A percentile compares a stretch with the other conserved stretches of the same genome.
Evolutionary conservation across 2,797 vertebrate species (phyloP).

Genomic region (Coregonus sp.): DNA sequence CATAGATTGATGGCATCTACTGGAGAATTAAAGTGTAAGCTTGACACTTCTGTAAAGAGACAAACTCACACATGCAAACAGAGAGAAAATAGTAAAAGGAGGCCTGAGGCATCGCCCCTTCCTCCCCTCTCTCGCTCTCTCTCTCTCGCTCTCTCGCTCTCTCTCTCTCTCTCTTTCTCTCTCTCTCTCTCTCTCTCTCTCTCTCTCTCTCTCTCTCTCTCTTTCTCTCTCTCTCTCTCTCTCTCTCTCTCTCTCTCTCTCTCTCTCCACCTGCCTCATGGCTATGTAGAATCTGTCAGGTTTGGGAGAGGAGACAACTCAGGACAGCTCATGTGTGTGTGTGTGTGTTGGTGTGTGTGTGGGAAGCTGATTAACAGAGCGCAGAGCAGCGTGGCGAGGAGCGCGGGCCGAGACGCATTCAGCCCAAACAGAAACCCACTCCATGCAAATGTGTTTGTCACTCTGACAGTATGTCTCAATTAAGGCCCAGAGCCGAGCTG

Average conservation of each 20-base stretch:
- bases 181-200: too few species aligned
- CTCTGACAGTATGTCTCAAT: constrained; percentile 98
- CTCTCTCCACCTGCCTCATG: constrained; percentile 61
- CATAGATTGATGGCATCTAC: too few species aligned
- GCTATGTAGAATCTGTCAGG: constrained; percentile 80
- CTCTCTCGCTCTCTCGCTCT: too few species aligned
- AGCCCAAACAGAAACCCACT: constrained; percentile 74
- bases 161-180: too few species aligned
- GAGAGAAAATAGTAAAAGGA: constrained; percentile 36
- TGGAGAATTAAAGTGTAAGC: background rate
- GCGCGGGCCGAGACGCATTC: constrained; percentile 3
- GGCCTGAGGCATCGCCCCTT: constrained; percentile 42
- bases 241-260: constrained; percentile 52
- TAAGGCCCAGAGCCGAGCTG: constrained; percentile 81
- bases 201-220: too few species aligned
- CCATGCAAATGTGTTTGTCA: constrained; percentile 98
- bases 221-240: constrained; percentile 28
- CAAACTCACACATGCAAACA: background rate
- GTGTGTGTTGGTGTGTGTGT: constrained; percentile 25
- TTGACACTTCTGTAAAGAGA: background rate
- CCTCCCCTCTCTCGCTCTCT: constrained; percentile 55
- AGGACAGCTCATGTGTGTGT: constrained; percentile 48
- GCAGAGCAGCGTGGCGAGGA: constrained; percentile 66
- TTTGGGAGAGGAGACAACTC: constrained; percentile 69
- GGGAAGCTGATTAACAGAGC: constrained; percentile 90